These are phyloP conservation scores for Hydropsyche tenuis DNA, from an alignment of 1,140 invertebrate genomes.

Conservation along the genomic window DNA sequence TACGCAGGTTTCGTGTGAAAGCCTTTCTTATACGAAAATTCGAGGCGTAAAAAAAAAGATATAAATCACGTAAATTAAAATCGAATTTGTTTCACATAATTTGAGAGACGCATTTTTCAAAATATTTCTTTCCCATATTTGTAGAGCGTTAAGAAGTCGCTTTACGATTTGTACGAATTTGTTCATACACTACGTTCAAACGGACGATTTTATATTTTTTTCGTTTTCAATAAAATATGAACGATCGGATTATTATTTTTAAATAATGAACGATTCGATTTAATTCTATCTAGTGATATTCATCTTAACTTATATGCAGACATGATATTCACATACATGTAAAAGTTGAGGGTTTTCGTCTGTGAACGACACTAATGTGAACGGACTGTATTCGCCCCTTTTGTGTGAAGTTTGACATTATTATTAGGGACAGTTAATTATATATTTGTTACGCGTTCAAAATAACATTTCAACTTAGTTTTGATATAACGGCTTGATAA, in stretches of 20 bases:
- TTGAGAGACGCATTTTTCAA: slow-evolving; percentile 16
- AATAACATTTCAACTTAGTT: slow-evolving; percentile 38
- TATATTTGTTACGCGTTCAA: slow-evolving; percentile 41
- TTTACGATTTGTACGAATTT: slow-evolving; percentile 15
- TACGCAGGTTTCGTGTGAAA: slow-evolving; percentile 3
- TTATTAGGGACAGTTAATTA: slow-evolving; percentile 42
- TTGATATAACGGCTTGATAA: slow-evolving; percentile 23
- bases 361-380: neutral
- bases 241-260: too few species aligned
- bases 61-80: slow-evolving; percentile 28
- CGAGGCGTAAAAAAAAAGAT: slow-evolving; percentile 12
- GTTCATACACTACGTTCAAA: neutral
- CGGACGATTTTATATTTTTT: neutral
- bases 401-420: slow-evolving; percentile 33
- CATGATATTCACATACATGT: too few species aligned
- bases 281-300: too few species aligned
- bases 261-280: too few species aligned
- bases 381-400: slow-evolving; percentile 28
- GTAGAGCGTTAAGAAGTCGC: slow-evolving; percentile 18
- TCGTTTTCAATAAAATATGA: too few species aligned
- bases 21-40: slow-evolving; percentile 7
- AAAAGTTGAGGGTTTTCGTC: neutral
- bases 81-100: slow-evolving; percentile 33
- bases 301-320: too few species aligned
- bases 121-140: slow-evolving; percentile 13